Evolutionary conservation across 92 coral and sea anemone species (phyloP), one percentile per base, ranked within the genome.

Genomic region (Umimayanthus chanpuru): DNA sequence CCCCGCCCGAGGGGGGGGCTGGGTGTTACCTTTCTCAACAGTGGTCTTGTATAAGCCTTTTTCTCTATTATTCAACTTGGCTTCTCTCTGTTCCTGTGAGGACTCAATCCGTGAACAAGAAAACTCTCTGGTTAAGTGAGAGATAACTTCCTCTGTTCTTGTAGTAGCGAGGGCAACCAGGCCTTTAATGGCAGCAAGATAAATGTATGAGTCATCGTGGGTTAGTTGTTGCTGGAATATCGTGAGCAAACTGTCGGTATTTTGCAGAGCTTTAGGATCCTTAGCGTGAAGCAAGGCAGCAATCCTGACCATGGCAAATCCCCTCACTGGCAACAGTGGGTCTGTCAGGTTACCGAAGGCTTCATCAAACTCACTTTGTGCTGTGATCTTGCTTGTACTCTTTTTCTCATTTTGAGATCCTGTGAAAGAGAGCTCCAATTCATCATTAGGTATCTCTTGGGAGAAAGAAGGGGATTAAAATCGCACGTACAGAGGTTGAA

Each of bases 161-260:
- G 92, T 77, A 38, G 87, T 94, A 7, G 98, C 94, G 85, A 96
- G 88, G 64, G 99, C 96, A 65, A 94, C 99, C 82, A 97, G 93
- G 36, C 99, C 99, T 79, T 97, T 94, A 20, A 97, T 85, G 28
- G 99, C 98, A 20, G 98, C 99, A 72, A 97, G 95, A 81, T 97
- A 97, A 9, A 97, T 97, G 82, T 95, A 97, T 0, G 97, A 92
- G 89, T 97, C 99, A 41, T 97, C 97, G 67, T 97, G 98, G 2
- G 94, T 67, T 18, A 97, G 91, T 76, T 94, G 95, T 84, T 95
- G 97, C 28, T 91, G 83, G 87, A 95, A 97, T 43, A 96, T 93
- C 88, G 93, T 94, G 30, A 97, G 94, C 40, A 97, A 87, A 6
- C 92, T 91, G 79, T 97, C 99, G 0, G 96, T 89, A 26, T 90